Evolutionary conservation across 30 jellyfish, hydroid and myxozoan species (phyloP), one percentile per base, ranked within the genome.

Genomic region (Aurelia sp.): DNA sequence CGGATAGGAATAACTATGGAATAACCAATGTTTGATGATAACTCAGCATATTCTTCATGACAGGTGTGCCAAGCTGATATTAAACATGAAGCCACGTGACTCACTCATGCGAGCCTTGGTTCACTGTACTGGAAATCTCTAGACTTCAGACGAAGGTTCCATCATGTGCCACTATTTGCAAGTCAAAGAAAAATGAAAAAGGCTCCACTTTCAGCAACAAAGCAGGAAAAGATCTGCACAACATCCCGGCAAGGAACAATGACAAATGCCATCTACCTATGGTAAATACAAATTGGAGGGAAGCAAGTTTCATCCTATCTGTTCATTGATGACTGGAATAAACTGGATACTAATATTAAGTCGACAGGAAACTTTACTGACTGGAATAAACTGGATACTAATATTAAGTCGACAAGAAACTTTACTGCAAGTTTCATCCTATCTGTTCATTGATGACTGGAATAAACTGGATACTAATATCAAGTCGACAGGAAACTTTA

Each of bases 41-140:
- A 27, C 33, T 27, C 33, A 0, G 33, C 33, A 27, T 0, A 2
- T 27, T 27, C 33, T 27, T 27, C 33, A 27, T 27, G 2, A 27
- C 33, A 81, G 55, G 51, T 84, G 82, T 68, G 93, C 93, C 70
- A 84, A 71, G 87, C 87, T 84, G 64, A 62, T 58, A 71, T 84
- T 75, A 23, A 84, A 61, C 80, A 71, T 72, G 93, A 58, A 60
- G 88, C 84, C 87, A 84, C 2, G 53, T 61, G 93, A 55, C 76
- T 84, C 93, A 3, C 55, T 81, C 88, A 84, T 74, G 13, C 6
- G 71, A 84, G 87, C 88, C 61, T 27, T 84, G 75, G 81, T 60
- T 74, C 85, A 62, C 93, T 84, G 75, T 82, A 59, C 74, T 71
- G 93, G 86, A 81, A 84, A 60, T 35, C 58, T 75, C 75, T 75